Conservation (phyloP, 2,888 invertebrate species). For the Anticlea derivata region DNA sequence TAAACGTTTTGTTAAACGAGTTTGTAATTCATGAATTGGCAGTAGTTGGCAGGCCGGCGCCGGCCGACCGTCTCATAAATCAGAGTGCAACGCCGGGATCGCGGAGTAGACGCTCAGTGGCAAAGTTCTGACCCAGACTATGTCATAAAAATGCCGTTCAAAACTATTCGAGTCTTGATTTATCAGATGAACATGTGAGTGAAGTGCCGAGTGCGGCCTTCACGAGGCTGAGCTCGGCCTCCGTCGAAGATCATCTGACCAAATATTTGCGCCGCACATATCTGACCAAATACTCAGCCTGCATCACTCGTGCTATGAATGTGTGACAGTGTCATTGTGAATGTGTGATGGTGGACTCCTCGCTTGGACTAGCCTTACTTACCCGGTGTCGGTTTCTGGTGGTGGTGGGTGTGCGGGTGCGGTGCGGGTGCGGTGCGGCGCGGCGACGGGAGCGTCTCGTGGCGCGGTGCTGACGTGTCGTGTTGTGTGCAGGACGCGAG, state of each 20-base stretch:
- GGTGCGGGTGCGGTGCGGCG: constrained; percentile 33
- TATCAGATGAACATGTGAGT: neutral
- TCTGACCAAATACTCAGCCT: no score
- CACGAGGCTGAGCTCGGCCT: neutral
- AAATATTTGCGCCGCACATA: no score
- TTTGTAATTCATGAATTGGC: no score
- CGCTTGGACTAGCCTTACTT: constrained; percentile 12
- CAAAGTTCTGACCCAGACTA: constrained; percentile 4
- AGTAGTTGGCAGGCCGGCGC: no score
- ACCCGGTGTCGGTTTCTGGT: constrained; percentile 15
- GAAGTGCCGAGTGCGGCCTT: neutral
- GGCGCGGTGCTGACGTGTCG: constrained; percentile 43
- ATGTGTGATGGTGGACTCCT: neutral
- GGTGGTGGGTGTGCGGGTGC: constrained; percentile 34
- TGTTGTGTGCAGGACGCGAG: constrained; percentile 67
- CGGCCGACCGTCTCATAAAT: no score
- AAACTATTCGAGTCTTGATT: neutral
- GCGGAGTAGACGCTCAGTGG: neutral
- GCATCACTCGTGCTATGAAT: neutral
- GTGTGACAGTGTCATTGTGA: neutral
- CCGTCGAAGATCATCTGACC: neutral
- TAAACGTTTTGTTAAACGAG: no score
- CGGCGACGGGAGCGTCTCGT: constrained; percentile 16
- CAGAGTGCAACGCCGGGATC: neutral
- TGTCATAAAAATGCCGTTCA: neutral